Evolutionary conservation across 2,113 vertebrate genomes (phyloP), one percentile per base, ranked within the genome.

Genomic region (Oreochromis niloticus): DNA sequence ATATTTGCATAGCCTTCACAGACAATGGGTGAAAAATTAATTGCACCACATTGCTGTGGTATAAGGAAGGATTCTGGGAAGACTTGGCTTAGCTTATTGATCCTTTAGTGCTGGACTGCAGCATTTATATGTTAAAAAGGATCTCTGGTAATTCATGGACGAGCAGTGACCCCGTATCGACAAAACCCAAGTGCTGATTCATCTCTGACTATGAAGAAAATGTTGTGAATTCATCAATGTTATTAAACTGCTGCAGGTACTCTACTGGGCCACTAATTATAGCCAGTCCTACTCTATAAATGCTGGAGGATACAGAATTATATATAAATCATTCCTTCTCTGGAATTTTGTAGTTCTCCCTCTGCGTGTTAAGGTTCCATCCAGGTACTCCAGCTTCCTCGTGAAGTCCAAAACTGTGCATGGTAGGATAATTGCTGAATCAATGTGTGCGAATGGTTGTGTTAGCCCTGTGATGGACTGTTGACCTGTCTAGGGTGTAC

Each of bases 71-170:
- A 83, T 75, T 85, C 54, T 59, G 54, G 81, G 43, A 87, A 85
- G 59, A 81, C 81, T 80, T 80, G 87, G 81, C 82, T 90, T 73
- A 80, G 17, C 36, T 52, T 93, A 93, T 92, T 87, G 93, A 93
- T 93, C 41, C 50, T 82, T 86, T 83, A 91, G 87, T 71, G 84
- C 80, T 84, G 83, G 59, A 79, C 57, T 52, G 78, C 73, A 32
- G 85, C 85, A 87, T 89, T 91, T 83, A 89, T 43, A 90, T 48
- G 46, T 75, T 55, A 84, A 88, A 85, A 89, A 57, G 30, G 56
- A 63, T 82, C 87, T 81, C n/a, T 22, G 30, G 84, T 85, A 86
- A 91, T 86, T 87, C 63, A 88, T 80, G 63, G 80, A 61, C 4
- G 82, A 55, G 41, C 17, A 27, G 84, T 55, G 88, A 93, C 61